phyloP scores from a whole-genome alignment of 2,113 vertebrate genomes.

The Mobula hypostoma region DNA sequence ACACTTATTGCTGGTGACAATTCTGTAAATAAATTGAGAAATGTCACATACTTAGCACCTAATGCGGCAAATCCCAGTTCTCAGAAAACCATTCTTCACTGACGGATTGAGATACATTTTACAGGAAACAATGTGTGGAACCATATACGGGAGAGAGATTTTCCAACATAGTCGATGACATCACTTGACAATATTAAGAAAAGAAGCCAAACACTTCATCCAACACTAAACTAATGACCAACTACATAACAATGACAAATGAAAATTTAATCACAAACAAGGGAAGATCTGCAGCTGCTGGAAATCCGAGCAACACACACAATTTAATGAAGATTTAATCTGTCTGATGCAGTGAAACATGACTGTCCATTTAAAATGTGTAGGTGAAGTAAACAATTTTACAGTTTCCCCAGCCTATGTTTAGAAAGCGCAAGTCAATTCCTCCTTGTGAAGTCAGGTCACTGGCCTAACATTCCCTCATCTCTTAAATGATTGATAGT shows the following conservation, averaged over 20 bases:
- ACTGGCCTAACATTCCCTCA: slow-evolving; percentile 13
- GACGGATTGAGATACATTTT: background rate
- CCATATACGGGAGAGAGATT: background rate
- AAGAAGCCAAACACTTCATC: background rate
- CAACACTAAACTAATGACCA: background rate
- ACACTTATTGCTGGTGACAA: slow-evolving; percentile 4
- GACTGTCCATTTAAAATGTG: background rate
- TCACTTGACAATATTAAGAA: background rate
- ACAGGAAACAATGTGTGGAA: background rate
- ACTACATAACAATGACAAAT: background rate
- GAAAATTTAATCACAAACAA: background rate
- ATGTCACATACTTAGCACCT: slow-evolving; percentile 12
- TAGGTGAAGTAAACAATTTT: slow-evolving; percentile 26
- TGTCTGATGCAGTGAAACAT: background rate
- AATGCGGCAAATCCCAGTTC: slow-evolving; percentile 18
- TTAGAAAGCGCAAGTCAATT: slow-evolving; percentile 16
- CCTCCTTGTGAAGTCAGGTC: slow-evolving; percentile 17
- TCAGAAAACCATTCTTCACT: background rate
- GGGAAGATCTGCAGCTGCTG: no score
- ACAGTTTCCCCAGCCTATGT: slow-evolving; percentile 25
- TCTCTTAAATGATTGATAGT: slow-evolving; percentile 14
- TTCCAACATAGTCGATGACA: background rate
- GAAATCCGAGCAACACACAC: no score
- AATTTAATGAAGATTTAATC: background rate
- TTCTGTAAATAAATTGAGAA: slow-evolving; percentile 24